A percentile compares a stretch with the other conserved stretches of the same genome.
Conservation (phyloP, 2,797 vertebrate species). For the Chrysocyon brachyurus region DNA sequence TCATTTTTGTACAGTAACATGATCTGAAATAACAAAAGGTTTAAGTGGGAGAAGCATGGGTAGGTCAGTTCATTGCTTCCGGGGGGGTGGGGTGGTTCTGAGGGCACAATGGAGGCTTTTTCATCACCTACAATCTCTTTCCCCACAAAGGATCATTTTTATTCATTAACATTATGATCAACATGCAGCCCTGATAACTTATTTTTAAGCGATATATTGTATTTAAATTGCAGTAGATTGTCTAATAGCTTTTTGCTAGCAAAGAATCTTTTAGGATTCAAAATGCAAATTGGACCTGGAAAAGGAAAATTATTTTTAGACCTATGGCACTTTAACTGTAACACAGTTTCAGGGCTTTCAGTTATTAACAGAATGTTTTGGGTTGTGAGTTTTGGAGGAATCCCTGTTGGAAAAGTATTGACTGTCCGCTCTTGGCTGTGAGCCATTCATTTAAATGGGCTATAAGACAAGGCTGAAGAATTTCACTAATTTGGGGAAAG, state of each 20-base stretch:
- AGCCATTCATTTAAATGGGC: slow-evolving; percentile 38
- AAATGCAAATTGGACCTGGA: slow-evolving; percentile 78
- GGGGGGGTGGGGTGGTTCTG: too few relatives aligned
- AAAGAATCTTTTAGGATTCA: slow-evolving; percentile 64
- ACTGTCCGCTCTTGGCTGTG: slow-evolving; percentile 11
- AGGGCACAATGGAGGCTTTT: too few relatives aligned
- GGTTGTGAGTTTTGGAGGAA: slow-evolving; percentile 61
- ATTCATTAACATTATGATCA: slow-evolving; percentile 66
- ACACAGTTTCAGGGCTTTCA: background rate
- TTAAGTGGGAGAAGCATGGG: background rate
- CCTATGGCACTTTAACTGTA: slow-evolving; percentile 50
- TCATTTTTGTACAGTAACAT: background rate
- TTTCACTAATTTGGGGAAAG: background rate
- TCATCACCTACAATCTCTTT: slow-evolving; percentile 13
- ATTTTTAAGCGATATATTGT: slow-evolving; percentile 69
- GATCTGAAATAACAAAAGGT: background rate
- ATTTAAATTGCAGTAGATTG: slow-evolving; percentile 67
- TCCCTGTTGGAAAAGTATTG: slow-evolving; percentile 53
- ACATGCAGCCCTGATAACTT: slow-evolving; percentile 49
- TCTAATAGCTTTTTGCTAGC: slow-evolving; percentile 65
- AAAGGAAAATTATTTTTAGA: slow-evolving; percentile 78
- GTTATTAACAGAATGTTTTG: slow-evolving; percentile 45
- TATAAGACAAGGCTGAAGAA: slow-evolving; percentile 51
- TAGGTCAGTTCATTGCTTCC: background rate
- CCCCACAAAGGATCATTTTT: slow-evolving; percentile 5